These are phyloP conservation scores for Papilio elwesi DNA, from an alignment of 2,888 invertebrate genomes.

Conservation along the genomic window DNA sequence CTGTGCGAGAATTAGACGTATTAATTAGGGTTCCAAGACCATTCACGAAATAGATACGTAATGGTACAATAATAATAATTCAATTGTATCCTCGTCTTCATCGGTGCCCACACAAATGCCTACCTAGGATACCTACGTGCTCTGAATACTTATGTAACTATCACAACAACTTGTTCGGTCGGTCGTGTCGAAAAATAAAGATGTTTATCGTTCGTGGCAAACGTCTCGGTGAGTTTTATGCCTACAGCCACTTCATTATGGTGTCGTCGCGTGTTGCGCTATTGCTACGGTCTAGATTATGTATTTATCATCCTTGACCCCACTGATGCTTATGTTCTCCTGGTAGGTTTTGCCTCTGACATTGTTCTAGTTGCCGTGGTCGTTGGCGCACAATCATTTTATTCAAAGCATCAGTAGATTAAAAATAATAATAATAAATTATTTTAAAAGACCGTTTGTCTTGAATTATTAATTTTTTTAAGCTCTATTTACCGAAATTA, in stretches of 20 bases:
- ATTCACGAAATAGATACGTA: conserved; percentile 6
- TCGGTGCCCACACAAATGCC: conserved; percentile 12
- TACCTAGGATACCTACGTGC: conserved; percentile 49
- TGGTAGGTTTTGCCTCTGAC: not conserved
- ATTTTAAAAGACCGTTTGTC: too few species aligned
- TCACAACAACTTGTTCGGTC: conserved; percentile 36
- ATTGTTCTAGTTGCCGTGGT: not conserved
- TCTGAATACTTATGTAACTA: conserved; percentile 42
- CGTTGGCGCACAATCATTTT: too few species aligned
- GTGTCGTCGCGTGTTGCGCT: not conserved
- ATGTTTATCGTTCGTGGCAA: conserved; percentile 32
- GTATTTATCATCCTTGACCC: not conserved
- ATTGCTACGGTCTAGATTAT: not conserved
- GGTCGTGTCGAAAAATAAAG: conserved; percentile 37
- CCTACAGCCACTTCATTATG: conserved; percentile 14
- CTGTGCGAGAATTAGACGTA: too few species aligned
- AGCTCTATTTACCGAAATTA: not conserved
- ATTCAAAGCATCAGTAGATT: too few species aligned
- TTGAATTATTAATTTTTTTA: not conserved
- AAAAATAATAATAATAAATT: too few species aligned
- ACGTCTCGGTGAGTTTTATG: conserved; percentile 11
- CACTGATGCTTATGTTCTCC: conserved; percentile 7
- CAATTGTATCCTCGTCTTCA: not conserved
- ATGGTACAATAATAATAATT: conserved; percentile 13
- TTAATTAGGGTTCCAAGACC: not conserved